These are phyloP conservation scores for Lepidocyrtinus sp. DNA, from an alignment of 2,888 invertebrate genomes.

Conservation along the genomic window DNA sequence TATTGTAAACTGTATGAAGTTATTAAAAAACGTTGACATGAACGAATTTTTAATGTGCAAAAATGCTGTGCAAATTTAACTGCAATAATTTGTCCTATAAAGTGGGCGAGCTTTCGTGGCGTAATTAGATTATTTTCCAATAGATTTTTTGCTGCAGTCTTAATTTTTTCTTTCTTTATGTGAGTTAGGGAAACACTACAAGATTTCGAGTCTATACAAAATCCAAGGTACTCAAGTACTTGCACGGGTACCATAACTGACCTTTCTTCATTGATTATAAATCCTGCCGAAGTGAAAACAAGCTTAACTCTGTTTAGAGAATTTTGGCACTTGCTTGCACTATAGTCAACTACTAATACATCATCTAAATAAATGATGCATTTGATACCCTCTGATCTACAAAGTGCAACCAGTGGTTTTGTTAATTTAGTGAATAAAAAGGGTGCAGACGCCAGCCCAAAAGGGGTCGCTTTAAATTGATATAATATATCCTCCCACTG, in stretches of 20 bases:
- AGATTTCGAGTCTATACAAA: not conserved
- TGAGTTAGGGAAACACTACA: not conserved
- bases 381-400: not conserved
- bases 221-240: not conserved
- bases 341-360: not conserved
- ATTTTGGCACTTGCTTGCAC: not conserved
- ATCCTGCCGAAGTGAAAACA: not conserved
- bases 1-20: no score
- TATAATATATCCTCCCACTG: not conserved
- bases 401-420: not conserved
- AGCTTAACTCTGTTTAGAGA: no score
- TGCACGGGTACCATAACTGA: not conserved
- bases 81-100: no score
- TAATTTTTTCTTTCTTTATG: not conserved
- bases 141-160: not conserved
- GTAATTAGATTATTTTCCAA: not conserved
- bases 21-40: no score
- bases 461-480: not conserved
- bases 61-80: no score
- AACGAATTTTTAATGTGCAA: no score
- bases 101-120: not conserved
- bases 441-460: not conserved
- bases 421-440: not conserved
- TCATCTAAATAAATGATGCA: not conserved
- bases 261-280: constrained; percentile 1